phyloP scores from a whole-genome alignment of 2,113 vertebrate genomes.

The Bos javanicus region DNA sequence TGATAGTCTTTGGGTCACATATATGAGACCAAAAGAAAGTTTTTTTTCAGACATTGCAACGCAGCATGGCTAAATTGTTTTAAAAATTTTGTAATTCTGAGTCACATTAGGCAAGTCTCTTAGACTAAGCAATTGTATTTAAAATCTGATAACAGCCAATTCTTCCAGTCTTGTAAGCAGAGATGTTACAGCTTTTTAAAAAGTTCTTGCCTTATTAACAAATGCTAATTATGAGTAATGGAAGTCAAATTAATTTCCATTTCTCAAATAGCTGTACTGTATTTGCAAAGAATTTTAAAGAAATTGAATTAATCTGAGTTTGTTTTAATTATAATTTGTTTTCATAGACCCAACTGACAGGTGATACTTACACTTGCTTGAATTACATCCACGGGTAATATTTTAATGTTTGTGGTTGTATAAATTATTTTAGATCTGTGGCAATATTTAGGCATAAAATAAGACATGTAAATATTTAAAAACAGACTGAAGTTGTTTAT shows the following conservation, averaged over 20 bases:
- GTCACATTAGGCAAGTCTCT: background rate
- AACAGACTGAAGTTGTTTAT: constrained; percentile 39
- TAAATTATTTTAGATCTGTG: constrained; percentile 53
- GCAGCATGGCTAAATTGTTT: background rate
- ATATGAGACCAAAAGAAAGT: background rate
- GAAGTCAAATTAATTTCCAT: constrained; percentile 63
- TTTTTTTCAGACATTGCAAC: background rate
- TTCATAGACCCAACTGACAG: constrained; percentile 58
- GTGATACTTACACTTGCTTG: constrained; percentile 43
- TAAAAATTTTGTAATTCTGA: background rate
- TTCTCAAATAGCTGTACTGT: constrained; percentile 49
- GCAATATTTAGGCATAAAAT: constrained; percentile 55
- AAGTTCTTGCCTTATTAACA: constrained; percentile 58
- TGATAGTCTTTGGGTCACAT: background rate
- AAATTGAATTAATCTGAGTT: constrained; percentile 66
- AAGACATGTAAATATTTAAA: constrained; percentile 35
- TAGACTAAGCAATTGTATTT: background rate
- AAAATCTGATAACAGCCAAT: constrained; percentile 4
- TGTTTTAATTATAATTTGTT: constrained; percentile 69
- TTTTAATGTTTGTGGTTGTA: constrained; percentile 54
- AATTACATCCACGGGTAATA: constrained; percentile 48
- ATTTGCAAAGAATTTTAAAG: constrained; percentile 59
- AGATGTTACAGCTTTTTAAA: constrained; percentile 29
- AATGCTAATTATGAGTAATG: constrained; percentile 62
- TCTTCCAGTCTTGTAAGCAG: background rate